Evolutionary conservation across 2,797 vertebrate species (phyloP), one percentile per base, ranked within the genome.

Genomic region (Urosaurus nigricauda): DNA sequence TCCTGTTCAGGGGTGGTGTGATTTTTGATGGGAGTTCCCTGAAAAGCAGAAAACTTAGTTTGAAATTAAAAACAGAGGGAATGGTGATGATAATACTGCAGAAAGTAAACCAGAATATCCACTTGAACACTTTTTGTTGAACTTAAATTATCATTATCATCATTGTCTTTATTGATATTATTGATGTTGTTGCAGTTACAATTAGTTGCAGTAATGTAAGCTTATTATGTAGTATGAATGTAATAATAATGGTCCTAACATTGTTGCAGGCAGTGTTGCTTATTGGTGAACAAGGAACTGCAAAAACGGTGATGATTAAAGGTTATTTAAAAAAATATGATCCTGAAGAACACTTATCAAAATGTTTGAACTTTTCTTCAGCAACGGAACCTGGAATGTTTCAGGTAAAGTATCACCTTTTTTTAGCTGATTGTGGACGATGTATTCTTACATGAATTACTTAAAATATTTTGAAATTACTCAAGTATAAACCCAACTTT

Each of bases 371-470:
- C 84, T 97, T 97, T 92, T 97, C 97, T 1, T 97, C 97, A 92
- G 97, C 97, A 87, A 97, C 97, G 73, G 97, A 97, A 88, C 97
- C 97, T 65, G 93, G 95, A 58, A 97, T 97, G 97, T 97, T 97
- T 93, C 97, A 97, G 96, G 97, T 97, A 95, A 95, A 85, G 5
- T 32, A 26, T 0, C 83, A 9, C 17, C 79, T 51, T 90, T 87
- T 51, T 85, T 86, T 0, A 80, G 43, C 70, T 77, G 2, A 43
- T 85, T 88, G 68, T 6, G 1, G 60, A 29, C 29, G 29, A 24
- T 83, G 83, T 65, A 29, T 2, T 53, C 85, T 60, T 0, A 70
- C 56, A 56, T 53, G 85, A 90, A 35, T 19, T 0, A 71, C 47
- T 58, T 88, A 89, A 60, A 87, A 91, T 80, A 24, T 12, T 77